Conservation (phyloP, 2,888 invertebrate genomes). For the Trimorus sp. region DNA sequence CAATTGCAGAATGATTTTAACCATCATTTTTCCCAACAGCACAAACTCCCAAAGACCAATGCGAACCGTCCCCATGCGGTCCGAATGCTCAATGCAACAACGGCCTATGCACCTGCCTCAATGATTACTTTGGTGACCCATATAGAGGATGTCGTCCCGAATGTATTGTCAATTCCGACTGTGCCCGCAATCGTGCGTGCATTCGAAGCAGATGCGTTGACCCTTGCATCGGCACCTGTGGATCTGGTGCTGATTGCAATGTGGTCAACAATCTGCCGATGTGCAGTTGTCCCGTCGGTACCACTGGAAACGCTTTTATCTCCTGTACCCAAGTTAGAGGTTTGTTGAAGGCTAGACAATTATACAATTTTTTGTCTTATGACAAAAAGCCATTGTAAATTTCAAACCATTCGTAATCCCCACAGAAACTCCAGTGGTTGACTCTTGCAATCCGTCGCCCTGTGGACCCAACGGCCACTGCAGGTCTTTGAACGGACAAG, state of each 20-base stretch:
- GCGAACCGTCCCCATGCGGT: constrained; percentile 85
- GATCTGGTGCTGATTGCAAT: constrained; percentile 86
- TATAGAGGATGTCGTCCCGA: constrained; percentile 90
- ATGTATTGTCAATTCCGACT: constrained; percentile 88
- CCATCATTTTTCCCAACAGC: neutral
- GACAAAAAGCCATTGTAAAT: neutral
- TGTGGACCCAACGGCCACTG: constrained; percentile 84
- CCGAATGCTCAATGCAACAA: constrained; percentile 87
- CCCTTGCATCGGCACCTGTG: constrained; percentile 88
- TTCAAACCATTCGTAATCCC: constrained; percentile 52
- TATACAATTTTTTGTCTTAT: neutral
- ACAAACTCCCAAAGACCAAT: constrained; percentile 34
- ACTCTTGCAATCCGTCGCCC: constrained; percentile 81
- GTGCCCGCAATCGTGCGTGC: constrained; percentile 88
- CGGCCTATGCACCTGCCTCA: constrained; percentile 87
- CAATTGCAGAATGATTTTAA: too few species aligned
- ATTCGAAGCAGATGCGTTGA: constrained; percentile 88
- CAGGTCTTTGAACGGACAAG: constrained; percentile 87
- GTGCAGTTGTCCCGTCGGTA: constrained; percentile 87
- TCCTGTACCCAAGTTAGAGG: constrained; percentile 83
- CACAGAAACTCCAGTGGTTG: constrained; percentile 80
- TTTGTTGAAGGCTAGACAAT: constrained; percentile 70
- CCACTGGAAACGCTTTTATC: constrained; percentile 87
- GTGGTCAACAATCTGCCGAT: constrained; percentile 89
- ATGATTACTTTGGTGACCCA: constrained; percentile 90